Evolutionary conservation across 2,888 invertebrate species (phyloP), one percentile per base, ranked within the genome.

Genomic region (Marasmarcha lunaedactyla): DNA sequence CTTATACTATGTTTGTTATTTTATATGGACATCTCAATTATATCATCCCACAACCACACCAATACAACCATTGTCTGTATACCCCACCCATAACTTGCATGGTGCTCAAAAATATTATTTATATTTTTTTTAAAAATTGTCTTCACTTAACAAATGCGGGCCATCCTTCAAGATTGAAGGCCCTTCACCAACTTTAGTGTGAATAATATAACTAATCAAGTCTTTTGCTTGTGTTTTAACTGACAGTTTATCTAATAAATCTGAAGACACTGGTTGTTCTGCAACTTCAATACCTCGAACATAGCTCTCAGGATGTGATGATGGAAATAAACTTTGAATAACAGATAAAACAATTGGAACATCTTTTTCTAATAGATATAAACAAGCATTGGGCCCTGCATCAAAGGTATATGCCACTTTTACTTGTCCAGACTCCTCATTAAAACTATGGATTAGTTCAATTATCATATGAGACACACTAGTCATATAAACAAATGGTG

Each of bases 371-470:
- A 93, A 71, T 11, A 96, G 71, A 72, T 93, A 97, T 0, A 98
- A 71, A 66, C 95, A 97, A 2, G 95, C 95, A 84, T 99, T 99
- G 37, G 98, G 94, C 3, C 99, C 99, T 40, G 99, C 99, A 86
- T 99, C 99, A 84, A 95, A 99, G 11, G 98, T 98, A 65, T 99
- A 99, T 0, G 97, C 96, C 5, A 95, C 91, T 73, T 88, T 91
- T 12, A 76, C 68, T 45, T 78, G 66, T n/a, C 88, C 88, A 55
- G 78, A 84, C 15, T 84, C 67, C 34, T 87, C 78, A 71, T 99
- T 99, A 62, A 92, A 96, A 13, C 84, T 77, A 71, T 98, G 95
- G 38, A 98, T 87, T 42, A 97, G 73, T 43, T 90, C 84, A 2
- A 92, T 87, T 40, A 99, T 90, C 14, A 87, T 79, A 63, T 91